Evolutionary conservation across 1,140 invertebrate species (phyloP).

Genomic region (Drosophila nasuta): DNA sequence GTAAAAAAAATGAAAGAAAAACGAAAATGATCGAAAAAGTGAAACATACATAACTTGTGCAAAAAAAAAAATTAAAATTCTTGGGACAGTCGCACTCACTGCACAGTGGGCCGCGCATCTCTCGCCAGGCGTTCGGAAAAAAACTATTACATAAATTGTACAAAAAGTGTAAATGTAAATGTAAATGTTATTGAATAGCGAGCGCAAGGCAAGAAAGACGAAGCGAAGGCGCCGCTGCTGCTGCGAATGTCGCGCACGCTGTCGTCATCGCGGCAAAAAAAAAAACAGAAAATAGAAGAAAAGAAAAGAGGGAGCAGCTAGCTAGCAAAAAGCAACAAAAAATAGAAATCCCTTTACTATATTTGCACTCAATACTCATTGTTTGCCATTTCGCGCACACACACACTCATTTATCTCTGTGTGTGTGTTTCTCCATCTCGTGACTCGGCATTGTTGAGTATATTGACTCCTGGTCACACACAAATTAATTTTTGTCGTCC

Average conservation of each 20-base stretch:
- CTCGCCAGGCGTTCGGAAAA: constrained; percentile 63
- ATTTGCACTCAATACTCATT: constrained; percentile 58
- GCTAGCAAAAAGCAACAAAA: constrained; percentile 28
- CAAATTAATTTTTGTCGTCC: constrained; percentile 45
- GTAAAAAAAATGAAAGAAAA: constrained; percentile 65
- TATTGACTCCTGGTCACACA: constrained; percentile 59
- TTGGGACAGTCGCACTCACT: constrained; percentile 30
- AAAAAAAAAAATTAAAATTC: neutral
- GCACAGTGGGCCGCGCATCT: constrained; percentile 5
- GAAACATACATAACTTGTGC: constrained; percentile 62
- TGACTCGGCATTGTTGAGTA: constrained; percentile 60
- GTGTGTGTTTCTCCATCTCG: constrained; percentile 52
- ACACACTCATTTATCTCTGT: constrained; percentile 25
- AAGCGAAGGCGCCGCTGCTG: constrained; percentile 60
- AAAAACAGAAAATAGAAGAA: constrained; percentile 20
- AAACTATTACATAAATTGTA: constrained; percentile 82
- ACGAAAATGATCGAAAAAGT: constrained; percentile 59
- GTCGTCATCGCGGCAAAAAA: constrained; percentile 76
- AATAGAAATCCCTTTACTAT: constrained; percentile 62
- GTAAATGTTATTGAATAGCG: constrained; percentile 78
- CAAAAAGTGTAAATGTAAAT: constrained; percentile 63
- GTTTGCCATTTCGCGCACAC: constrained; percentile 41
- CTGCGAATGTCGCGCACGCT: constrained; percentile 62
- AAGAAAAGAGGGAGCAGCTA: constrained; percentile 59
- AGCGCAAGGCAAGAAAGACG: constrained; percentile 8